Evolutionary conservation across 2,888 invertebrate species (phyloP), one percentile per base, ranked within the genome.

Genomic region (Agriopis aurantiaria): DNA sequence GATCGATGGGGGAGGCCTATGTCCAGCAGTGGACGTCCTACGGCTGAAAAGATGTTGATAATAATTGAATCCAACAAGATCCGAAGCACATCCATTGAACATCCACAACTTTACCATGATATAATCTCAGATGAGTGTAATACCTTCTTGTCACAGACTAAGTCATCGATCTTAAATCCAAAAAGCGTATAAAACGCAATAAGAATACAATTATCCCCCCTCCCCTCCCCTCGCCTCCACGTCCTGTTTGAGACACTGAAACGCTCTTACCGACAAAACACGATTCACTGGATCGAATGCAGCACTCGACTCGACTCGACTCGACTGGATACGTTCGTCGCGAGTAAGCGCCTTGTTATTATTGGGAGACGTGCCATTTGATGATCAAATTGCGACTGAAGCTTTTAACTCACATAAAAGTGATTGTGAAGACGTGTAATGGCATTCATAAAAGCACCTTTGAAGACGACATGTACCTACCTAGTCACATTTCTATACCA

Each of bases 241-340:
- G 73, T 71, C 77, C 74, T 70, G 74, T 64, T 70, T 75, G 78
- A 84, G 81, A 89, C 88, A 89, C 74, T 78, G 84, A 83, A 89
- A 88, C 76, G 87, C 88, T 89, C 87, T 88, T 84, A 89, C 79
- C 73, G 69, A 80, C 82, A 77, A 80, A 83, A 85, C 75, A 80
- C 77, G 78, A 82, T 79, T 74, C 77, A 69, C 60, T 70, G 72
- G 73, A 75, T 75, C 78, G 73, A 73, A 75, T 66, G 62, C 62
- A 66, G 45, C 60, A 56, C 69, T 64, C 71, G 74, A 72, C 45
- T 52, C 33, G 23, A 33, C 23, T 33, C 23, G 33, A 33, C 33
- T 33, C 33, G 33, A 33, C 33, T 33, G 49, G 67, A 33, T 33
- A 52, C 52, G 52, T 33, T 33, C 33, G 12, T 12, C 55, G 33